A percentile compares a stretch with the other conserved stretches of the same genome.
These are phyloP conservation scores for Loris lydekkerianus DNA, from an alignment of 2,797 vertebrate species.

Conservation along the genomic window DNA sequence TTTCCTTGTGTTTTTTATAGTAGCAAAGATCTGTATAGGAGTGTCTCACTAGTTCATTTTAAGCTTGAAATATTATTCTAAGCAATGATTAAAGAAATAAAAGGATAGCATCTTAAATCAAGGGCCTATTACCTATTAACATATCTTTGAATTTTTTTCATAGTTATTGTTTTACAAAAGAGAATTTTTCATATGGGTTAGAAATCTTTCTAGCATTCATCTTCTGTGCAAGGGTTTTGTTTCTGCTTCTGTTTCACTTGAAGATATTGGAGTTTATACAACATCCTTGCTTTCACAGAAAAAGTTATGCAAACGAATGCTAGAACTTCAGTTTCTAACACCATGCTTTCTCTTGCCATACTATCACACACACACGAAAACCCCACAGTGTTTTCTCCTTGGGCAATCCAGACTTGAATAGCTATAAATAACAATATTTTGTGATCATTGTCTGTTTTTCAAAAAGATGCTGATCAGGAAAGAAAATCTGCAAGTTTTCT, in stretches of 20 bases:
- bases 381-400: neutral
- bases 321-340: neutral
- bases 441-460: neutral
- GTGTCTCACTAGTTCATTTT: neutral
- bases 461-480: slow-evolving; percentile 28
- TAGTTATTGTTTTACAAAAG: neutral
- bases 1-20: neutral
- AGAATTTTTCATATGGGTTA: neutral
- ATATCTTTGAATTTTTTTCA: neutral
- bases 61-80: neutral
- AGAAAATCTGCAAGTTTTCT: neutral
- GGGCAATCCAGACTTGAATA: neutral
- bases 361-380: neutral
- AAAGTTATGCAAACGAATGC: neutral
- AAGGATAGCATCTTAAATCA: neutral
- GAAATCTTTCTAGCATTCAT: slow-evolving; percentile 13
- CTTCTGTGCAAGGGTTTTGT: neutral
- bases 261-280: neutral
- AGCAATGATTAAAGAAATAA: neutral
- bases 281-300: neutral
- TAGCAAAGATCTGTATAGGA: neutral
- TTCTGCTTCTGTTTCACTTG: neutral
- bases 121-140: neutral
- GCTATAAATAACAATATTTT: neutral
- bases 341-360: neutral